A percentile compares a stretch with the other conserved stretches of the same genome.
Conservation (phyloP, 2,888 invertebrate genomes). For the Lasioglossum zephyrum region DNA sequence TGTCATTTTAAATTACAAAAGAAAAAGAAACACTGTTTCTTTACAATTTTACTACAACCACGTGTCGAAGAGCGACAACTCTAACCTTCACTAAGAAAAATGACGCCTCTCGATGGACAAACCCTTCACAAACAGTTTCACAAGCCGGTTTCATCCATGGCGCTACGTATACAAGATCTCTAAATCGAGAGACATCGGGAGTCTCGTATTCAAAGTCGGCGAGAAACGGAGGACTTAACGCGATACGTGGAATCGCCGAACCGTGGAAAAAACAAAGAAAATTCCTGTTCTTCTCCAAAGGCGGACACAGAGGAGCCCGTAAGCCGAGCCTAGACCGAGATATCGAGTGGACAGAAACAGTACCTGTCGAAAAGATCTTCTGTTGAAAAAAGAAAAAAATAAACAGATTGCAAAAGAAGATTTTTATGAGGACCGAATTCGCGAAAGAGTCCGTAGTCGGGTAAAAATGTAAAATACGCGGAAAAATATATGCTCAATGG, state of each 20-base stretch:
- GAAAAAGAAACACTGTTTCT: no score
- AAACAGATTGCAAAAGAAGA: no score
- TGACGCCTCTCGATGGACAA: no score
- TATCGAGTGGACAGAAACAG: constrained; percentile 19
- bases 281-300: neutral
- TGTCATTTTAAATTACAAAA: no score
- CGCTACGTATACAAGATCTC: neutral
- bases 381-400: no score
- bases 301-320: constrained; percentile 10
- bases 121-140: neutral
- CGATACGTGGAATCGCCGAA: neutral
- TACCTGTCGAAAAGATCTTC: neutral
- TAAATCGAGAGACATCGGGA: neutral
- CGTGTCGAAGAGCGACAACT: no score
- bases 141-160: neutral
- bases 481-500: neutral
- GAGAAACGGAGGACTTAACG: neutral
- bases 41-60: no score
- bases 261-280: constrained; percentile 15
- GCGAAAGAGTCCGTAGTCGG: neutral
- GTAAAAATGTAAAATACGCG: neutral
- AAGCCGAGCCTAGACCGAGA: neutral
- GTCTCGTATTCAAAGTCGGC: neutral
- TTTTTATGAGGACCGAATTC: neutral
- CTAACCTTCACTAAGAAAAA: no score